Percentiles rank a stretch among this genome's conserved stretches.
Conservation (phyloP, 2,797 vertebrate species). For the Sebastes reedi region DNA sequence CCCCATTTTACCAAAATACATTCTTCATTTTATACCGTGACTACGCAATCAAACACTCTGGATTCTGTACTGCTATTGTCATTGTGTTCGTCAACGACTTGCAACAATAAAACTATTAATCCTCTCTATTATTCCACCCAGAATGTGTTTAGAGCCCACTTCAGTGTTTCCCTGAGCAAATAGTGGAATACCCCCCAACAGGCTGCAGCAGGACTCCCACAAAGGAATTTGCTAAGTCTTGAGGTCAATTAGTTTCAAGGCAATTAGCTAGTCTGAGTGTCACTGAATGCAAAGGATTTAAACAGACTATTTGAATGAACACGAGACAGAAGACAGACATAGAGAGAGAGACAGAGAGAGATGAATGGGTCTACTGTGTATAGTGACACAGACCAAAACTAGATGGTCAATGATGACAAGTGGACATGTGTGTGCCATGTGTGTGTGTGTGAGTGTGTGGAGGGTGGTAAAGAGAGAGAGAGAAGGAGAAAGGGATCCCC, state of each 20-base stretch:
- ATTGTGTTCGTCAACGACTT: not conserved
- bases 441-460: not conserved
- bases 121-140: not conserved
- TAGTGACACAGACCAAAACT: not conserved
- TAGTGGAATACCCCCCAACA: not conserved
- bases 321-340: not conserved
- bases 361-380: constrained; percentile 19
- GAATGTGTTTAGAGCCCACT: not conserved
- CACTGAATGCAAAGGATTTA: constrained; percentile 1
- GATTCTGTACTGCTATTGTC: not conserved
- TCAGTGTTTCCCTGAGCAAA: not conserved
- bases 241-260: constrained; percentile 20
- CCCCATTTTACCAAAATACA: not conserved
- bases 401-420: not conserved
- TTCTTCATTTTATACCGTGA: not conserved
- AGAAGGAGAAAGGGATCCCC: not conserved
- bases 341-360: not conserved
- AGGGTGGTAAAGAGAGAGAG: not conserved
- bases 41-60: not conserved
- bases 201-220: not conserved
- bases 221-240: not conserved
- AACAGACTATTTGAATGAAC: not conserved
- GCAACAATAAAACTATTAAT: not conserved
- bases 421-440: not conserved
- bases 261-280: constrained; percentile 25